A percentile compares a stretch with the other conserved stretches of the same genome.
These are phyloP conservation scores for Drepana falcataria DNA, from an alignment of 2,888 invertebrate genomes.

Conservation along the genomic window DNA sequence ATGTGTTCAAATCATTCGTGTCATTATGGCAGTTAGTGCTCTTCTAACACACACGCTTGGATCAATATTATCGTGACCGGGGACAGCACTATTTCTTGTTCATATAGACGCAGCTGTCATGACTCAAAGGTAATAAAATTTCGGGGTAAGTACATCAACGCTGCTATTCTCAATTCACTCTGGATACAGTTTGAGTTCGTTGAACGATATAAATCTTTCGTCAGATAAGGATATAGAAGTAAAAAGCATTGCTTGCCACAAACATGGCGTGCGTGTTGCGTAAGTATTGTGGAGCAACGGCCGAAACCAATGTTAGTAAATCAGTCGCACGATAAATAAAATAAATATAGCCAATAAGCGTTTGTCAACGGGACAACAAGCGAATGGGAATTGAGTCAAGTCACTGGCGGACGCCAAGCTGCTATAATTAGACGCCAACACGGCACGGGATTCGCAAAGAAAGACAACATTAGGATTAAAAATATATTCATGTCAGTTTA, in stretches of 20 bases:
- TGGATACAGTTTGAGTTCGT: constrained; percentile 17
- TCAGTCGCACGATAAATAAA: constrained; percentile 40
- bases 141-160: constrained; percentile 8
- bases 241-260: constrained; percentile 3
- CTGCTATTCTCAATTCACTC: background rate
- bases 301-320: constrained; percentile 41
- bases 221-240: constrained; percentile 24
- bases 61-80: constrained; percentile 40
- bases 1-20: constrained; percentile 23
- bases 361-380: constrained; percentile 38
- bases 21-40: constrained; percentile 24
- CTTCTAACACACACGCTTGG: constrained; percentile 34
- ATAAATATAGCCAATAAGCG: constrained; percentile 43
- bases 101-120: background rate
- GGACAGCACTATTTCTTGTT: constrained; percentile 8
- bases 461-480: constrained; percentile 30
- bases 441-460: constrained; percentile 32
- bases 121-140: background rate
- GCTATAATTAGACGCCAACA: constrained; percentile 54
- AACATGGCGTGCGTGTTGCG: constrained; percentile 27
- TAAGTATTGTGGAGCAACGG: constrained; percentile 47
- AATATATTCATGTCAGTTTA: constrained; percentile 22
- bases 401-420: constrained; percentile 31
- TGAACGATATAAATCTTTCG: constrained; percentile 31
- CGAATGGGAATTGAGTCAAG: constrained; percentile 16